A percentile compares a stretch with the other conserved stretches of the same genome.
Evolutionary conservation across 2,888 invertebrate genomes (phyloP).

Genomic region (Aethes cnicana): DNA sequence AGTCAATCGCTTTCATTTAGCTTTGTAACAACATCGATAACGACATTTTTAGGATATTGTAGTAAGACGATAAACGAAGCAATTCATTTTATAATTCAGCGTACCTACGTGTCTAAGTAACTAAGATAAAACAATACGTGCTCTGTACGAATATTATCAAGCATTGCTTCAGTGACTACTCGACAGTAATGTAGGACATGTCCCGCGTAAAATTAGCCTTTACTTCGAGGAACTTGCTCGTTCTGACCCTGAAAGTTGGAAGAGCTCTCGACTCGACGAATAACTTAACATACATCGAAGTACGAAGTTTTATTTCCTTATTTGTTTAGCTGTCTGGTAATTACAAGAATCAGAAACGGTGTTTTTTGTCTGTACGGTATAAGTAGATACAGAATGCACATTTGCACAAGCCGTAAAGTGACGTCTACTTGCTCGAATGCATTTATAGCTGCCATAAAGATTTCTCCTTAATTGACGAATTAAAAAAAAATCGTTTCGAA

Average conservation of each 20-base stretch:
- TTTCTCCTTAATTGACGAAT: not conserved
- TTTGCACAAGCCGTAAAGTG: slow-evolving; percentile 12
- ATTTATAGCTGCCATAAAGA: slow-evolving; percentile 18
- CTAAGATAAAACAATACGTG: slow-evolving; percentile 1
- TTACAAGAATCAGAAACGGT: no score
- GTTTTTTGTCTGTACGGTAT: no score
- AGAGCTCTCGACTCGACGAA: slow-evolving; percentile 5
- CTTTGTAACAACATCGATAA: no score
- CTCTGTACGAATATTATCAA: not conserved
- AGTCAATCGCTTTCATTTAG: no score
- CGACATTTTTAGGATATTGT: no score
- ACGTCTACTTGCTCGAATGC: slow-evolving; percentile 10
- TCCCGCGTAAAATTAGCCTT: slow-evolving; percentile 22
- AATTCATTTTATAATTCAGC: slow-evolving; percentile 1
- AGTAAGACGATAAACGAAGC: not conserved
- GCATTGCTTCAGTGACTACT: not conserved
- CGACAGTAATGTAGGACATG: slow-evolving; percentile 19
- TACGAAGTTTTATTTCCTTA: slow-evolving; percentile 11
- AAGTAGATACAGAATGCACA: slow-evolving; percentile 17
- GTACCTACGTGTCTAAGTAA: slow-evolving; percentile 1
- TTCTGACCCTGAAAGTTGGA: slow-evolving; percentile 27
- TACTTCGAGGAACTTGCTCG: slow-evolving; percentile 15
- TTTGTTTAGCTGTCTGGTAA: slow-evolving; percentile 15
- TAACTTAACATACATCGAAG: slow-evolving; percentile 14
- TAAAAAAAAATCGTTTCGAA: no score